phyloP scores from a whole-genome alignment of 1,140 invertebrate species.

The Pygmarrhopalites habei region DNA sequence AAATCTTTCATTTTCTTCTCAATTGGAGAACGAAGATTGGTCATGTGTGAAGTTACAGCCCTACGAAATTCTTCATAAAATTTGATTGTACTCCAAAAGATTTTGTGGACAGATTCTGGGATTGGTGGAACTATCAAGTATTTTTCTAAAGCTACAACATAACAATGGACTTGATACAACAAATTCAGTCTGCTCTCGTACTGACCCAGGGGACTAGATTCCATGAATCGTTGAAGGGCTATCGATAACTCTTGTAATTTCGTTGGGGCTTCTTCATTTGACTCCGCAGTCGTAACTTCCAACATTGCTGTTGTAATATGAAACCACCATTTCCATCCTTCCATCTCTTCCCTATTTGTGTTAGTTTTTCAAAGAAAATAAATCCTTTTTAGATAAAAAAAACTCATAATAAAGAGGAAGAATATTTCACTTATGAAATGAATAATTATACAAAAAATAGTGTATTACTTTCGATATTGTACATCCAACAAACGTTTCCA shows the following conservation, averaged over 20 bases:
- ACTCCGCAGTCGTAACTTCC: slow-evolving; percentile 44
- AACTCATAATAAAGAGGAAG: too few species aligned
- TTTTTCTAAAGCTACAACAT: slow-evolving; percentile 47
- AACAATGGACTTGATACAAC: slow-evolving; percentile 67
- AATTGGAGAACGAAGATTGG: slow-evolving; percentile 62
- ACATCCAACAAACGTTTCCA: slow-evolving; percentile 71
- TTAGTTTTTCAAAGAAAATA: not conserved
- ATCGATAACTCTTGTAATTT: slow-evolving; percentile 46
- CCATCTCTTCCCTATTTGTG: not conserved
- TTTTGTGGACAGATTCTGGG: slow-evolving; percentile 53
- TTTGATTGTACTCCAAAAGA: slow-evolving; percentile 76
- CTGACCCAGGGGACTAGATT: slow-evolving; percentile 73
- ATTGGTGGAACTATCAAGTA: slow-evolving; percentile 2
- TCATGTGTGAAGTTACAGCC: slow-evolving; percentile 57
- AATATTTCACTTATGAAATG: not conserved
- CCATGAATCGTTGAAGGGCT: slow-evolving; percentile 71
- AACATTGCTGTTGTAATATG: slow-evolving; percentile 64
- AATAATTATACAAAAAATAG: slow-evolving; percentile 9
- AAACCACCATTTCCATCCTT: slow-evolving; percentile 68
- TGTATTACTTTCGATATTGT: slow-evolving; percentile 43
- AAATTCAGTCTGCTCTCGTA: slow-evolving; percentile 71
- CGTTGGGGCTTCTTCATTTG: slow-evolving; percentile 37
- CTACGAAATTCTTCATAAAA: slow-evolving; percentile 75
- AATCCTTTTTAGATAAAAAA: too few species aligned
- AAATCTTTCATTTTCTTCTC: slow-evolving; percentile 78